These are phyloP conservation scores for Umimayanthus kanabou DNA, from an alignment of 92 coral and sea anemone species.

Conservation along the genomic window DNA sequence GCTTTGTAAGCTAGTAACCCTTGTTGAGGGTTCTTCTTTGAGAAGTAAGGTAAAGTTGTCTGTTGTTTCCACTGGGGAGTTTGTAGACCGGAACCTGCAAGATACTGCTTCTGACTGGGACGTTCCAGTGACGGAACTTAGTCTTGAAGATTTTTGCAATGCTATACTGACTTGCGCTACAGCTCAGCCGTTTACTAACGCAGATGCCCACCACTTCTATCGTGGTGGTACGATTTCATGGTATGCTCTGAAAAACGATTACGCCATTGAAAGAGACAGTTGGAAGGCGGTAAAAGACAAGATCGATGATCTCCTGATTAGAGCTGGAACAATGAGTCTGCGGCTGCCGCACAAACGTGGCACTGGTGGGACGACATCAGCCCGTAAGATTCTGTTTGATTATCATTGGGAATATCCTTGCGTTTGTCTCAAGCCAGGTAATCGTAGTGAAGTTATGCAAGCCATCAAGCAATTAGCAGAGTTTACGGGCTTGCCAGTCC, in stretches of 20 bases:
- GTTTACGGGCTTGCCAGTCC: slow-evolving; percentile 58
- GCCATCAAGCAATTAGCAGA: slow-evolving; percentile 55
- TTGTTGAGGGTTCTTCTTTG: slow-evolving; percentile 38
- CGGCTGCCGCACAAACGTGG: slow-evolving; percentile 63
- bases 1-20: slow-evolving; percentile 39
- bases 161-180: slow-evolving; percentile 53
- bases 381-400: slow-evolving; percentile 54
- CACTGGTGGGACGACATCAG: slow-evolving; percentile 70
- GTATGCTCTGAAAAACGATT: slow-evolving; percentile 55
- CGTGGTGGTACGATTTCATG: slow-evolving; percentile 76
- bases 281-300: not conserved
- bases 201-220: slow-evolving; percentile 63
- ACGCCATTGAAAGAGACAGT: not conserved
- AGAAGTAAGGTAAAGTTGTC: slow-evolving; percentile 42
- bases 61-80: slow-evolving; percentile 45
- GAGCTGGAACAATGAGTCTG: slow-evolving; percentile 52
- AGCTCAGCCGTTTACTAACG: slow-evolving; percentile 37
- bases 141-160: slow-evolving; percentile 52
- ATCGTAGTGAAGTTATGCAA: no score
- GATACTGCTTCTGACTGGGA: slow-evolving; percentile 69
- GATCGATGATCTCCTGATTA: slow-evolving; percentile 45
- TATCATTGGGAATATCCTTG: slow-evolving; percentile 61
- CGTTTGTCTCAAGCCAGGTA: slow-evolving; percentile 52
- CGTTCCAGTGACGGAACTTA: slow-evolving; percentile 20
- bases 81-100: slow-evolving; percentile 28